Evolutionary conservation across 2,113 vertebrate species (phyloP).

Genomic region (Chiloscyllium plagiosum): DNA sequence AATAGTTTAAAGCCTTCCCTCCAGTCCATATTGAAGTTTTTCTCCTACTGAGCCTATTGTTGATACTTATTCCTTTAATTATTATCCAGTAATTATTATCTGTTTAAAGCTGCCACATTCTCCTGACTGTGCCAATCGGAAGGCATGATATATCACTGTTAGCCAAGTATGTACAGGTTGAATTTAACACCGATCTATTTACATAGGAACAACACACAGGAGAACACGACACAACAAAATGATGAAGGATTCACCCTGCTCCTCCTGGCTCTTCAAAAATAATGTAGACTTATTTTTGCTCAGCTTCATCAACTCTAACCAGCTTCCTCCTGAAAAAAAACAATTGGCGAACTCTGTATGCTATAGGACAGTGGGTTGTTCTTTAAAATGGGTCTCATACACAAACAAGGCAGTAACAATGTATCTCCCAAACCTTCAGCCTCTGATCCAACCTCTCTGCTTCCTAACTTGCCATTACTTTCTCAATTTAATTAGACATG

Average conservation of each 20-base stretch:
- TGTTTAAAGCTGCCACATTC: not conserved
- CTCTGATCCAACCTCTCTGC: not conserved
- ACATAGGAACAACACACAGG: not conserved
- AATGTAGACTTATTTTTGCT: not conserved
- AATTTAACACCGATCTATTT: not conserved
- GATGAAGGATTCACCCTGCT: not conserved
- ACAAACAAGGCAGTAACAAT: not conserved
- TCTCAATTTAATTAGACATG: not conserved
- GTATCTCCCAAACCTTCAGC: not conserved
- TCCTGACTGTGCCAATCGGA: not conserved
- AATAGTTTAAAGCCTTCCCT: too few relatives aligned
- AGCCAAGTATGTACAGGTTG: not conserved
- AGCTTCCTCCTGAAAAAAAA: not conserved
- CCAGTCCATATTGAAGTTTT: not conserved
- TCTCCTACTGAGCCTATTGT: not conserved
- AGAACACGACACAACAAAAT: not conserved
- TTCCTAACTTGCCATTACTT: not conserved
- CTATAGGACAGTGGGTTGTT: not conserved
- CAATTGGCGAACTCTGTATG: not conserved
- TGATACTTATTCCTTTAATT: not conserved
- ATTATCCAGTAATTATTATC: not conserved
- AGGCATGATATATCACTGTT: not conserved
- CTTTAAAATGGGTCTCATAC: not conserved
- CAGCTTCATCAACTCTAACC: not conserved
- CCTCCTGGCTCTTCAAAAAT: not conserved